Evolutionary conservation across 2,113 vertebrate species (phyloP).

Genomic region (Chauna torquata): DNA sequence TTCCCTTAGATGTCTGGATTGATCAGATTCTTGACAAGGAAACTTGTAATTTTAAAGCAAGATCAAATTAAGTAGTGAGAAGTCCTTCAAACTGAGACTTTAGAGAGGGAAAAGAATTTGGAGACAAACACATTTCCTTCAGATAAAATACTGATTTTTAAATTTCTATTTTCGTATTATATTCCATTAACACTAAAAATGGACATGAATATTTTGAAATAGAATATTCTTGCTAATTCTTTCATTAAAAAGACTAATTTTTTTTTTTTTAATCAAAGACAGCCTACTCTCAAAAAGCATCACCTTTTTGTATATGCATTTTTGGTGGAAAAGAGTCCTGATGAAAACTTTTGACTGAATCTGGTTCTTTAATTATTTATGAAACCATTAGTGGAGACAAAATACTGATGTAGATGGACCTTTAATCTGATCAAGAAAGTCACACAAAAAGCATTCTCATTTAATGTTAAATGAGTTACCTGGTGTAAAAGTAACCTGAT

Average conservation of each 20-base stretch:
- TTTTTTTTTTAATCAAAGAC: background rate
- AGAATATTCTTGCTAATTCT: background rate
- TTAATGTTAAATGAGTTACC: no score
- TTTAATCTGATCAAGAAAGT: background rate
- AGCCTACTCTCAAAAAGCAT: background rate
- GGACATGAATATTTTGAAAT: background rate
- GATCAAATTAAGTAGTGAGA: background rate
- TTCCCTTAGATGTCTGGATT: background rate
- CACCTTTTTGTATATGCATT: background rate
- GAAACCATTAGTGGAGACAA: background rate
- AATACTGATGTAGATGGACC: background rate
- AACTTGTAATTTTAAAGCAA: background rate
- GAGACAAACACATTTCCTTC: background rate
- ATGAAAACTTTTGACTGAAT: background rate
- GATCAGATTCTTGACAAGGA: background rate
- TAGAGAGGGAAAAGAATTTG: background rate
- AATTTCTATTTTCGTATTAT: background rate
- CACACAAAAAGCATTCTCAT: background rate
- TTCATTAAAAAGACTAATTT: background rate
- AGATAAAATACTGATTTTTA: background rate
- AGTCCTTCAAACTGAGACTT: background rate
- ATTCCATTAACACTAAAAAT: background rate
- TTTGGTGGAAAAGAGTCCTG: background rate
- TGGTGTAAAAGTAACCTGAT: background rate
- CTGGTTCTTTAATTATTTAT: background rate